A percentile compares a stretch with the other conserved stretches of the same genome.
Evolutionary conservation across 2,113 vertebrate species (phyloP).

Genomic region (Bufo bufo): DNA sequence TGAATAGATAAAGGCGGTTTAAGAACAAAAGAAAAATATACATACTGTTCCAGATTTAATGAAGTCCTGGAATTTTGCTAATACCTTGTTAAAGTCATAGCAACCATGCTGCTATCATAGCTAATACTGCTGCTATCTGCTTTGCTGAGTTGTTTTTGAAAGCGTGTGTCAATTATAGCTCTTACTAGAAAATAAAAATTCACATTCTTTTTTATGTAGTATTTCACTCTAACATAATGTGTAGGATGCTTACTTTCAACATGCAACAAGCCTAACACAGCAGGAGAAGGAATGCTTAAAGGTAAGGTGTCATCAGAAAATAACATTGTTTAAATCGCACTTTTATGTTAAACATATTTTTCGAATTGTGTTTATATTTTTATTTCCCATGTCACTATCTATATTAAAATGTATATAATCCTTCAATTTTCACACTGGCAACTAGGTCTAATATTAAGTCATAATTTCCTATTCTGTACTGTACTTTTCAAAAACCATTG

Average conservation of each 20-base stretch:
- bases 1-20: constrained; percentile 40
- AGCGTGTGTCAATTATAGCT: not conserved
- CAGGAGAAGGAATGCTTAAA: not conserved
- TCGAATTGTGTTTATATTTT: too few species aligned
- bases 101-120: not conserved
- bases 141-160: constrained; percentile 6
- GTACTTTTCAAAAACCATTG: too few species aligned
- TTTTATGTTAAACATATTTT: too few species aligned
- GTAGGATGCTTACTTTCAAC: not conserved
- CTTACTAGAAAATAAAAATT: not conserved
- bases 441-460: too few species aligned
- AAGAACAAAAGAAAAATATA: constrained; percentile 52
- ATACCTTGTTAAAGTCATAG: constrained; percentile 24
- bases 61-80: constrained; percentile 32
- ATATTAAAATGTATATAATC: too few species aligned
- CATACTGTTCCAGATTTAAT: constrained; percentile 50
- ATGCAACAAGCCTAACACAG: not conserved
- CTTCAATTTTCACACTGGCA: too few species aligned
- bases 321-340: too few species aligned
- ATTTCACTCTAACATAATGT: not conserved
- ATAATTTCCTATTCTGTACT: too few species aligned
- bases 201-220: constrained; percentile 16
- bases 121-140: not conserved
- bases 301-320: too few species aligned
- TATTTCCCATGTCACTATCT: too few species aligned